Base-by-base conservation (phyloP, 2,113 vertebrate species). In the Chloropsis cyanopogon region DNA sequence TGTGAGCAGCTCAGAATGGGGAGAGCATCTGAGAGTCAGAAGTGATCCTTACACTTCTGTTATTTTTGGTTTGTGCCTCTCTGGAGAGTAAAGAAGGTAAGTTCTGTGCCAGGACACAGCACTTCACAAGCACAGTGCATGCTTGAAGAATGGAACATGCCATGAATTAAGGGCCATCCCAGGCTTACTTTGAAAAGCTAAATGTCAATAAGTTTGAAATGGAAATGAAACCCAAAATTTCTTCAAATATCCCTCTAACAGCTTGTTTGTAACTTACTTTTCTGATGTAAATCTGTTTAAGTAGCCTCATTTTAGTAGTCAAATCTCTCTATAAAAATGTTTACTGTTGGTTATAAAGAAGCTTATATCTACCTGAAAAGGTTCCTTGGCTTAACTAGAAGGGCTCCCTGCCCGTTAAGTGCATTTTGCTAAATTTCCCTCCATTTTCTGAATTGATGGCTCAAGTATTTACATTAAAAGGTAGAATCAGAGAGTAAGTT, bases 11-110 rank as follows among this genome's bases (percentile, higher is more conserved):
- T 96, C 92, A 71, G 93, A 89, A 56, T 46, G 49, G 42, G 68
- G 72, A 75, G 61, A 57, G 37, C 37, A 71, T 46, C 54, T 44
- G 19, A 82, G 59, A 61, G 75, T 68, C 82, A 90, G 91, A 95
- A 90, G 88, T 93, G 84, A 86, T 83, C 63, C 83, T 97, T 69
- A 96, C 11, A 37, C 68, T 91, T 97, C 73, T 94, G 82, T 96
- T 95, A 69, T 93, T 85, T 95, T 95, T 96, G 92, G 88, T 96
- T 97, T 96, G 96, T 98, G 98, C 97, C 97, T 98, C 97, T 97
- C 97, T 98, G 98, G 97, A 98, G 97, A 93, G 96, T 73, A 90
- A 97, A 91, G 69, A 95, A 97, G 98, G 98, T 98, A 96, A 98
- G 97, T 94, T 84, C 68, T n/a, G 13, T 82, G 91, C 70, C 75